These are phyloP conservation scores for Drosophila sulfurigaster DNA, from an alignment of 1,140 invertebrate species.

Conservation along the genomic window DNA sequence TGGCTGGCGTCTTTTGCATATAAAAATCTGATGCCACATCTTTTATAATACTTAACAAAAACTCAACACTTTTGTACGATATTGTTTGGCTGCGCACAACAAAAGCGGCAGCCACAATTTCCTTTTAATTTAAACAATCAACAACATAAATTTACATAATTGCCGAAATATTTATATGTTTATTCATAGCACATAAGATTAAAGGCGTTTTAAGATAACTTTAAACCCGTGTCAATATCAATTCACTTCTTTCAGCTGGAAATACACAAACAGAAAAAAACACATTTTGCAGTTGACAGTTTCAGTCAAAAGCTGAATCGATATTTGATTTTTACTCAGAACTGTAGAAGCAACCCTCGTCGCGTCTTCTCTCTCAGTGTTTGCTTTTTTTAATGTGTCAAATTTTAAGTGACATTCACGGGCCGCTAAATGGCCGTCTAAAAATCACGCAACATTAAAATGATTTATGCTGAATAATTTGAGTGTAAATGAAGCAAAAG, in stretches of 20 bases:
- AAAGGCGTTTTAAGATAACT: background rate
- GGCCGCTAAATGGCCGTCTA: slow-evolving; percentile 79
- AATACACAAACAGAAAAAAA: background rate
- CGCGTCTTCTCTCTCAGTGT: background rate
- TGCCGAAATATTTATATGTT: slow-evolving; percentile 12
- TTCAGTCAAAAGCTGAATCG: background rate
- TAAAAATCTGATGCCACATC: slow-evolving; percentile 6
- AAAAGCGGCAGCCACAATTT: background rate
- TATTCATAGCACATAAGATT: slow-evolving; percentile 9
- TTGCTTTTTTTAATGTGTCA: slow-evolving; percentile 71
- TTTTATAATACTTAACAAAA: background rate
- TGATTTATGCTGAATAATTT: slow-evolving; percentile 82
- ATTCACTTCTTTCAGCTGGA: too few species aligned
- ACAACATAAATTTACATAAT: background rate
- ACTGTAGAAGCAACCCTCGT: slow-evolving; percentile 30
- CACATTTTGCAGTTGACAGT: background rate
- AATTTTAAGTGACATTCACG: slow-evolving; percentile 80
- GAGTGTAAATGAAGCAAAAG: slow-evolving; percentile 77
- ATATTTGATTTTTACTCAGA: background rate
- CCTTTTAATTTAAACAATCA: slow-evolving; percentile 6
- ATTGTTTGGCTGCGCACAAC: background rate
- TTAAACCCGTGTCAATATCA: background rate
- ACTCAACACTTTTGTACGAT: slow-evolving; percentile 18
- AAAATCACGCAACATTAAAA: slow-evolving; percentile 82
- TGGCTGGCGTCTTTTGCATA: slow-evolving; percentile 51